A percentile compares a stretch with the other conserved stretches of the same genome.
These are phyloP conservation scores for Paralvinella palmiformis DNA, from an alignment of 1,140 invertebrate species.

Conservation along the genomic window DNA sequence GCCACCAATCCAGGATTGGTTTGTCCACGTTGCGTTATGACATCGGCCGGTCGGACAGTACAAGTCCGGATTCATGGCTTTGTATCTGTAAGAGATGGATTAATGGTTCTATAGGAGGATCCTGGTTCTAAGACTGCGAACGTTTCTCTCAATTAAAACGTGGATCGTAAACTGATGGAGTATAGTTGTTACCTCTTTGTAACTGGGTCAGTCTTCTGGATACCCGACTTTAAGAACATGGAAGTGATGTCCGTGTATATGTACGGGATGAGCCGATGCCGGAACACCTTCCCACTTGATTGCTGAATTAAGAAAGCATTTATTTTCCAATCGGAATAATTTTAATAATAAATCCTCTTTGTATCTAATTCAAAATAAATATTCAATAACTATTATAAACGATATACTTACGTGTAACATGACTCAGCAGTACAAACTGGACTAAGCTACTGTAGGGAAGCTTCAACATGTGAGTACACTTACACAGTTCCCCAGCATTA, in stretches of 20 bases:
- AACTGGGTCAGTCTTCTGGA: too few relatives aligned
- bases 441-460: background rate
- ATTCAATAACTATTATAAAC: background rate
- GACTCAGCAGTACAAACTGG: slow-evolving; percentile 3
- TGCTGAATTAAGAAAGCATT: too few relatives aligned
- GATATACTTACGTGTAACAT: background rate
- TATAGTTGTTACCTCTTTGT: too few relatives aligned
- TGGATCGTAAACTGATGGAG: too few relatives aligned
- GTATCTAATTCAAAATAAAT: too few relatives aligned
- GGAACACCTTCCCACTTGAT: too few relatives aligned
- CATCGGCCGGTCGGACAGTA: background rate
- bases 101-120: background rate
- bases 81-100: background rate
- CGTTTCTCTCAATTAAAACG: too few relatives aligned
- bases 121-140: too few relatives aligned
- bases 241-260: slow-evolving; percentile 12
- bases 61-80: background rate
- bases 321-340: too few relatives aligned
- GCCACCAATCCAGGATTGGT: slow-evolving; percentile 27
- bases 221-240: slow-evolving; percentile 7
- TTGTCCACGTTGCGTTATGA: slow-evolving; percentile 25
- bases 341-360: too few relatives aligned
- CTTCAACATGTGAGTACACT: background rate
- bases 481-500: too few relatives aligned
- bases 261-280: background rate